These are phyloP conservation scores for Spea hammondii DNA, from an alignment of 2,797 vertebrate species.

Conservation along the genomic window DNA sequence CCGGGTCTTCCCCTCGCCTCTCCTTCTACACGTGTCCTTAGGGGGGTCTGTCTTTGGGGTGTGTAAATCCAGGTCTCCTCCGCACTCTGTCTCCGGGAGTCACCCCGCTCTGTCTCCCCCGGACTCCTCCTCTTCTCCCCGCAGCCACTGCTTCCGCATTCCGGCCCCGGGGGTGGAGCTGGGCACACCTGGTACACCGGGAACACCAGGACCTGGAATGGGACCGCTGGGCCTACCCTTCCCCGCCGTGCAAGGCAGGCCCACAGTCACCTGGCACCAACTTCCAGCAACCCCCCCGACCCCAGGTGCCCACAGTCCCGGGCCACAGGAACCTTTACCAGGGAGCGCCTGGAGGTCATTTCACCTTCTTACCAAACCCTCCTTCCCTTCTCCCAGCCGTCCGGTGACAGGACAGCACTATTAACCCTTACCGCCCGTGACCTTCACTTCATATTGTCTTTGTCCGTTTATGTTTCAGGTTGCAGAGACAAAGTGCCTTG, in stretches of 20 bases:
- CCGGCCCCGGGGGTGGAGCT: slow-evolving; percentile 19
- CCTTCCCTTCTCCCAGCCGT: no score
- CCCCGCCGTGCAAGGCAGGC: neutral
- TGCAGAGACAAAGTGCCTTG: no score
- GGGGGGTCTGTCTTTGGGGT: no score
- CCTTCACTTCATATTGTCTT: no score
- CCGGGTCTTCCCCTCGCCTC: no score
- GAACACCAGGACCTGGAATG: neutral
- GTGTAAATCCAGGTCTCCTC: slow-evolving; percentile 4
- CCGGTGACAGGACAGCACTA: no score
- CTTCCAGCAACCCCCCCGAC: neutral
- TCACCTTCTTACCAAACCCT: no score
- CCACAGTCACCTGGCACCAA: slow-evolving; percentile 32
- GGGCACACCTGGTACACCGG: slow-evolving; percentile 19
- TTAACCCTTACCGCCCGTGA: no score
- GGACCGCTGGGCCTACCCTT: slow-evolving; percentile 4
- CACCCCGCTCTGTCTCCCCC: slow-evolving; percentile 36
- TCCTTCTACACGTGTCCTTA: slow-evolving; percentile 12
- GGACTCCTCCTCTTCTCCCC: slow-evolving; percentile 25
- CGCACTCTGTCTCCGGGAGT: slow-evolving; percentile 40
- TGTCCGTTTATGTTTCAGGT: no score
- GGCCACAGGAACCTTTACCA: no score
- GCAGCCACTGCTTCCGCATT: slow-evolving; percentile 46
- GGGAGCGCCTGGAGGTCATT: no score
- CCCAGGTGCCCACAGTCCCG: neutral